Percentiles rank a stretch among this genome's conserved stretches.
Conservation (phyloP, 2,113 vertebrate genomes). For the Fregetta grallaria region DNA sequence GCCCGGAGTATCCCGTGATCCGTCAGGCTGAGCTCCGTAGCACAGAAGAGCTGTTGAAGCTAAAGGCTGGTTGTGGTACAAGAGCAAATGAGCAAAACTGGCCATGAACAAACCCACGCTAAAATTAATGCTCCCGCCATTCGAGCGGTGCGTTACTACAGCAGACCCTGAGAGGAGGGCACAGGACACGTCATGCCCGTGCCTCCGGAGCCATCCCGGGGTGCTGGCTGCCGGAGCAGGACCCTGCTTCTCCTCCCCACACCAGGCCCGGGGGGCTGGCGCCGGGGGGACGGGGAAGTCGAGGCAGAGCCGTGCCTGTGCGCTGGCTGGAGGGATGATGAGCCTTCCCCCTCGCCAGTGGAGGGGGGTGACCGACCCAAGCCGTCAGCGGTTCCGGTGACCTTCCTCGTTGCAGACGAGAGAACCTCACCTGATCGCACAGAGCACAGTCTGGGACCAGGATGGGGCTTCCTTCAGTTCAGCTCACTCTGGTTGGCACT, state of each 20-base stretch:
- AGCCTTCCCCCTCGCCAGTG: neutral
- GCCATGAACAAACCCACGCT: neutral
- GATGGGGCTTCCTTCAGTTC: neutral
- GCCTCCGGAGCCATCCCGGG: neutral
- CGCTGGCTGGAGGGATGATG: neutral
- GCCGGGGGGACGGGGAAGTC: too few relatives aligned
- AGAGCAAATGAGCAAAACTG: neutral
- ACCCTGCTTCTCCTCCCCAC: neutral
- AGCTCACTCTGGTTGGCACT: too few relatives aligned
- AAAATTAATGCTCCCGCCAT: neutral
- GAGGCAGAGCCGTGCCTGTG: accelerated
- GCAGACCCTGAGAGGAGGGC: neutral
- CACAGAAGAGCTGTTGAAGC: neutral
- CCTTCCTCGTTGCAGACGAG: neutral
- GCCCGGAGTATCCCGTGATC: neutral
- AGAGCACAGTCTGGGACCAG: accelerated
- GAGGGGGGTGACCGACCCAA: accelerated
- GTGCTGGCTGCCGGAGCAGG: neutral
- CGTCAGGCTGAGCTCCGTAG: neutral
- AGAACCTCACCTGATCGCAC: neutral
- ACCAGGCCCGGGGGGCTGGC: neutral
- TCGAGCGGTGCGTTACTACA: neutral
- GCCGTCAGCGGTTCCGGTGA: accelerated
- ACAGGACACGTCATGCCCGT: neutral
- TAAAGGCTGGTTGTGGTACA: neutral